These are phyloP conservation scores for Eutrigla gurnardus DNA, from an alignment of 2,797 vertebrate species.

Conservation along the genomic window DNA sequence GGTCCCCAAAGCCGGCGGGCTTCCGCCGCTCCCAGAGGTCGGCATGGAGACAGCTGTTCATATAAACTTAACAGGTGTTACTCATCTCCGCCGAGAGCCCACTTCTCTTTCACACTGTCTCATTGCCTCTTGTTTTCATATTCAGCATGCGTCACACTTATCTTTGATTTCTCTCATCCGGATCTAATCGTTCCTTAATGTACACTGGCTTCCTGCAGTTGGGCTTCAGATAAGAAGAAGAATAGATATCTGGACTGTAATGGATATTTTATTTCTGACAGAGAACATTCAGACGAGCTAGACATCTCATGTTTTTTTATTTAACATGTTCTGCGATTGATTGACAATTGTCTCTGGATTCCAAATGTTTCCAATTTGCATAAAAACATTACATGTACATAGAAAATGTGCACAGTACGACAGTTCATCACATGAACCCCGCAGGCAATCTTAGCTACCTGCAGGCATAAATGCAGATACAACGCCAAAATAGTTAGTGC, in stretches of 20 bases:
- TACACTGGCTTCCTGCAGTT: not conserved
- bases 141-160: not conserved
- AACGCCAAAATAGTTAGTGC: not conserved
- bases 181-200: not conserved
- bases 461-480: not conserved
- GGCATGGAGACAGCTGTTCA: constrained; percentile 64
- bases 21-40: constrained; percentile 46
- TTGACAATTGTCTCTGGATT: not conserved
- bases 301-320: not conserved
- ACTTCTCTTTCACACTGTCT: constrained; percentile 17
- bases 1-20: constrained; percentile 42
- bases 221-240: not conserved
- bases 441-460: constrained; percentile 18
- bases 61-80: constrained; percentile 69
- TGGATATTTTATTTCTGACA: not conserved
- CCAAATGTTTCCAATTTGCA: not conserved
- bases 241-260: not conserved
- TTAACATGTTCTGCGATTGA: too few species aligned
- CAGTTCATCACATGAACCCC: constrained; percentile 42
- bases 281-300: not conserved
- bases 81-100: constrained; percentile 38
- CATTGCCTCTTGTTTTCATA: constrained; percentile 13
- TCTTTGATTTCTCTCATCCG: constrained; percentile 24
- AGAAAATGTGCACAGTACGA: constrained; percentile 12
- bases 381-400: not conserved